Base-by-base conservation (phyloP, 1,140 invertebrate genomes). In the Drosophila simulans region DNA sequence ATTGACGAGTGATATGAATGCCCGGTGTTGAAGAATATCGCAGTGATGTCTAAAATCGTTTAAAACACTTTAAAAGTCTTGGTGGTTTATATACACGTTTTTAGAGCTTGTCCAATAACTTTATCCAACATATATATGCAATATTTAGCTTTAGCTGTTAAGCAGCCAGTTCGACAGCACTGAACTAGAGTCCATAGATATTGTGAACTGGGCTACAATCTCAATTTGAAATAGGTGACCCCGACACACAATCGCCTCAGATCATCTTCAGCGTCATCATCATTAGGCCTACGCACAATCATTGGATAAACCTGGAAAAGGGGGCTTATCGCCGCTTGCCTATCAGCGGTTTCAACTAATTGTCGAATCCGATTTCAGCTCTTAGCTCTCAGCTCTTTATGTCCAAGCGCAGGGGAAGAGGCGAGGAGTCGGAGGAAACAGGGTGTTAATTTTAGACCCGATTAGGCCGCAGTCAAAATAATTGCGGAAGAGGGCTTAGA, bases 1-100 rank as follows among this genome's bases (percentile, higher is more conserved):
- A 70, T 75, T 72, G 53, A 66, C 62, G 58, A 75, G 56, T 56
- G 70, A 57, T 52, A 27, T 46, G 34, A 74, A 75, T 75, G 71
- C 49, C 49, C 37, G 48, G 39, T 25, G 8, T 25, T 56, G 39
- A 25, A 17, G 31, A 40, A 42, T 10, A 15, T 20, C n/a, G 53
- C 35, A 17, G 53, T 42, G n/a, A 17, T 31, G 39, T 13, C 22
- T 15, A 15, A 27, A 12, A 8, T 2, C 13, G 39, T 27, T 17
- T 12, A 17, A 51, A 51, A 27, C n/a, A n/a, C 0, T 8, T 5
- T n/a, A n/a, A 7, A 27, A 27, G 7, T 27, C 25, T 27, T 5
- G 25, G 5, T 27, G 27, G 0, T 31, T 31, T 31, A 8, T 8
- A 31, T 31, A 7, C 27, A 7, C 5, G 27, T 7, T 7, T 8